Conservation (phyloP, 1,140 invertebrate genomes). For the Drosophila chauvacae region DNA sequence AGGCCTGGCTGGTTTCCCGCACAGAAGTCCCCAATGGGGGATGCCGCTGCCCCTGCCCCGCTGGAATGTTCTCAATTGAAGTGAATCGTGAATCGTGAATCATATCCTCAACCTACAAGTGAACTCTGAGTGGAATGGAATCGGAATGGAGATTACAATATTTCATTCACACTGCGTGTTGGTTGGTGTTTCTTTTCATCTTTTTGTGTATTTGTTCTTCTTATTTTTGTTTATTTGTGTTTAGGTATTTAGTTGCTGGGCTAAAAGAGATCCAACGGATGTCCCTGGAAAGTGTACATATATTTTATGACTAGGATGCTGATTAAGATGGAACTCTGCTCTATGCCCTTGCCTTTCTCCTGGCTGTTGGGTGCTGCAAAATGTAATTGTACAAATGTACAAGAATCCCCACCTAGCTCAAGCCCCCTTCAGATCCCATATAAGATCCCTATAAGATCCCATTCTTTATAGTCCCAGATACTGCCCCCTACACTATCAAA, state of each 20-base stretch:
- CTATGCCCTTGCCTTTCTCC: too few relatives aligned
- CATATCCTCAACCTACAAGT: slow-evolving; percentile 80
- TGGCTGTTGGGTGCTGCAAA: too few relatives aligned
- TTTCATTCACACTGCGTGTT: slow-evolving; percentile 28
- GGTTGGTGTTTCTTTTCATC: slow-evolving; percentile 2
- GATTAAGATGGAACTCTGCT: too few relatives aligned
- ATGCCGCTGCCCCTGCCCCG: neutral
- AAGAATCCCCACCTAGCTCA: neutral
- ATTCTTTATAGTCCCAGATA: too few relatives aligned
- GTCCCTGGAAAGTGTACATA: too few relatives aligned
- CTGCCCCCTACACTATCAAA: neutral
- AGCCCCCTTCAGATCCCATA: neutral
- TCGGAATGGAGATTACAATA: slow-evolving; percentile 73
- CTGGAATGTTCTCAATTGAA: slow-evolving; percentile 75
- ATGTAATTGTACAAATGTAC: too few relatives aligned
- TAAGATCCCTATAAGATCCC: neutral
- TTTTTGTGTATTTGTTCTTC: neutral
- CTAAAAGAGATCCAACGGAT: neutral
- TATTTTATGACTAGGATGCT: too few relatives aligned
- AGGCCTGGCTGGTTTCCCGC: neutral
- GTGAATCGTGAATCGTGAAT: slow-evolving; percentile 81
- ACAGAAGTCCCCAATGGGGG: neutral
- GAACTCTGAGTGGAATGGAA: slow-evolving; percentile 64
- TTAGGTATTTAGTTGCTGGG: neutral
- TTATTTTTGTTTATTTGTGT: neutral